These are phyloP conservation scores for Branchipolynoe longqiensis DNA, from an alignment of 2,888 invertebrate species.

Conservation along the genomic window DNA sequence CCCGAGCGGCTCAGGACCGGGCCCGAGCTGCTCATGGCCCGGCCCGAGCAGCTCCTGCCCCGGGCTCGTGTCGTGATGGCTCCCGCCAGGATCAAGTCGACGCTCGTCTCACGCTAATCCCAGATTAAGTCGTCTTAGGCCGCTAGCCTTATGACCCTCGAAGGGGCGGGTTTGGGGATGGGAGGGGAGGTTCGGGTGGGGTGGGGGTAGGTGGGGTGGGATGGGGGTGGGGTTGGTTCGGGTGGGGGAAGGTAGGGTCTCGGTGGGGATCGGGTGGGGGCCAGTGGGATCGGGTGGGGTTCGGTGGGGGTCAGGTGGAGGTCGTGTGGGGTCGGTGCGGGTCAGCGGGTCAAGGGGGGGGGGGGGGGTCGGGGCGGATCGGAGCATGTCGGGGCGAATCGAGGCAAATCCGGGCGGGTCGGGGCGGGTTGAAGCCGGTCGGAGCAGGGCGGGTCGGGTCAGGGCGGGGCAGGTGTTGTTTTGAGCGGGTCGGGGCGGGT, in stretches of 20 bases:
- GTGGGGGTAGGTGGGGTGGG: constrained; percentile 7
- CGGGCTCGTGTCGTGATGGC: constrained; percentile 32
- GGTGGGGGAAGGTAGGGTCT: no score
- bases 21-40: constrained; percentile 3
- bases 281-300: no score
- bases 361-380: no score
- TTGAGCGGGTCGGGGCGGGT: no score
- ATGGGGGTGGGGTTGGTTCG: constrained; percentile 13
- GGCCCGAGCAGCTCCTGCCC: background rate
- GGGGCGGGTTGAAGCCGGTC: no score
- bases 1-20: background rate
- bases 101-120: constrained; percentile 47
- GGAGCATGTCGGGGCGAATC: no score
- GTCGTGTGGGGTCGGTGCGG: no score
- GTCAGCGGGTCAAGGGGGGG: no score
- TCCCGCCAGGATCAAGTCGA: constrained; percentile 7
- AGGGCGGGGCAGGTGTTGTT: no score
- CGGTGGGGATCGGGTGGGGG: no score
- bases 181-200: background rate
- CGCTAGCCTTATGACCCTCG: constrained; percentile 45
- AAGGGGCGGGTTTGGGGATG: background rate
- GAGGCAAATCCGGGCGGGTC: no score
- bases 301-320: constrained; percentile 13
- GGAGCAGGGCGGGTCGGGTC: no score
- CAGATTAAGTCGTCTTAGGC: constrained; percentile 51